Base-by-base conservation (phyloP, 2,113 vertebrate species). In the Panurus biarmicus region DNA sequence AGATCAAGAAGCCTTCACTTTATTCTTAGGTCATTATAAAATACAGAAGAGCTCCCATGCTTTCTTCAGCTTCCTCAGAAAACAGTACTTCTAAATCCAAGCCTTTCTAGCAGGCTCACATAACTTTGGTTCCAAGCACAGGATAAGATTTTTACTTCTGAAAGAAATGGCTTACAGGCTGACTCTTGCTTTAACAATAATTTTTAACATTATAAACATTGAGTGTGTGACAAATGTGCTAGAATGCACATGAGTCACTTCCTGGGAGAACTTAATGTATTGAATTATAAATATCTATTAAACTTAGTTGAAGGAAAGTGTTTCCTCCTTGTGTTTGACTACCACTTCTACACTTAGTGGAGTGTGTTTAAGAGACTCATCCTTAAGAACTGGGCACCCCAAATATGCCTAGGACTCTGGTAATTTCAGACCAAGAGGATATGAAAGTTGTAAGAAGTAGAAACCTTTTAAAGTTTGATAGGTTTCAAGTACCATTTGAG, bases 11-110 rank as follows among this genome's bases (percentile, higher is more conserved):
- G 25, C 15, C 54, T 62, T 76, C 12, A 16, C 4, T 61, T 42
- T 12, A n/a, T 72, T 79, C 26, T 65, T 81, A 42, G 3, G 9
- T 13, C 21, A 24, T 50, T 76, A 19, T 20, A 72, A 77, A 67
- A 56, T 3, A 35, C 1, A 42, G 22, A 60, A 36, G 11, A 25
- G 1, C 1, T 31, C 2, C 11, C 7, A 33, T 8, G 3, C 23
- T 83, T 90, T 82, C 36, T 35, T 56, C 36, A 72, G 20, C 28
- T 58, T 74, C 60, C 40, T 78, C 33, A 87, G 66, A 50, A 85
- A 85, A 65, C 1, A 17, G 16, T 20, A 16, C 65, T 48, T 50
- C 22, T 72, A 29, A 72, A 80, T 23, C 24, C 83, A 89, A 82
- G 25, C 9, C 75, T 79, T 69, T 70, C 42, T 51, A 64, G 10